These are phyloP conservation scores for Panopea generosa DNA, from an alignment of 2,888 invertebrate species.

Conservation along the genomic window DNA sequence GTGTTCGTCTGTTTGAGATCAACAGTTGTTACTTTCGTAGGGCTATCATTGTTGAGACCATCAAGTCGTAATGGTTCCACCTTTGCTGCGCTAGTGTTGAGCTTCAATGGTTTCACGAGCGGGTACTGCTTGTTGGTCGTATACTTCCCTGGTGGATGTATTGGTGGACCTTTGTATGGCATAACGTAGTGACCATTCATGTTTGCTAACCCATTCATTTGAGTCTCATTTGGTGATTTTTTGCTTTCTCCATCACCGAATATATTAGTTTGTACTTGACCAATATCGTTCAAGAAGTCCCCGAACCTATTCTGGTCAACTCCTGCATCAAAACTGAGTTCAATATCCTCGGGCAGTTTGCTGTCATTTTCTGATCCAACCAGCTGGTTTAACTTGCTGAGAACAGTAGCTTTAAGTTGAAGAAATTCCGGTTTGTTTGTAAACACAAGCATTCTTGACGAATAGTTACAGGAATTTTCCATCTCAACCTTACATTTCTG, in stretches of 20 bases:
- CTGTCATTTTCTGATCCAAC: slow-evolving; percentile 46
- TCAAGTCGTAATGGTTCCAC: slow-evolving; percentile 46
- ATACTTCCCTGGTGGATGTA: slow-evolving; percentile 48
- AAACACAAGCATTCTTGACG: slow-evolving; percentile 65
- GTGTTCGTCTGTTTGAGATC: not conserved
- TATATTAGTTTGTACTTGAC: slow-evolving; percentile 51
- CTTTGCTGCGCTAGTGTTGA: slow-evolving; percentile 19
- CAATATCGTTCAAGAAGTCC: slow-evolving; percentile 58
- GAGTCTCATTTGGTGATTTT: not conserved
- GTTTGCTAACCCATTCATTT: slow-evolving; percentile 3
- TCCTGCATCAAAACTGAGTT: slow-evolving; percentile 55
- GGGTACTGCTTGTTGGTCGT: slow-evolving; percentile 23
- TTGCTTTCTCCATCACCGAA: slow-evolving; percentile 12
- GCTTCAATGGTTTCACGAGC: slow-evolving; percentile 1
- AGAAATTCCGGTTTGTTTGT: slow-evolving; percentile 70
- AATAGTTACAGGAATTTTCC: slow-evolving; percentile 66
- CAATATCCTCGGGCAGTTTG: slow-evolving; percentile 38
- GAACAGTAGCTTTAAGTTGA: slow-evolving; percentile 55
- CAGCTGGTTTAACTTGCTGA: slow-evolving; percentile 50
- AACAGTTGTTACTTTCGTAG: not conserved
- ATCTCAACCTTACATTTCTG: slow-evolving; percentile 57
- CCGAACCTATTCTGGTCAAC: slow-evolving; percentile 52
- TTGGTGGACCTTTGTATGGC: slow-evolving; percentile 52
- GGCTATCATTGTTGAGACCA: not conserved
- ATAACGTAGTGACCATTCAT: slow-evolving; percentile 10